Conservation (phyloP, 2,113 vertebrate species). For the Spilogale gracilis region DNA sequence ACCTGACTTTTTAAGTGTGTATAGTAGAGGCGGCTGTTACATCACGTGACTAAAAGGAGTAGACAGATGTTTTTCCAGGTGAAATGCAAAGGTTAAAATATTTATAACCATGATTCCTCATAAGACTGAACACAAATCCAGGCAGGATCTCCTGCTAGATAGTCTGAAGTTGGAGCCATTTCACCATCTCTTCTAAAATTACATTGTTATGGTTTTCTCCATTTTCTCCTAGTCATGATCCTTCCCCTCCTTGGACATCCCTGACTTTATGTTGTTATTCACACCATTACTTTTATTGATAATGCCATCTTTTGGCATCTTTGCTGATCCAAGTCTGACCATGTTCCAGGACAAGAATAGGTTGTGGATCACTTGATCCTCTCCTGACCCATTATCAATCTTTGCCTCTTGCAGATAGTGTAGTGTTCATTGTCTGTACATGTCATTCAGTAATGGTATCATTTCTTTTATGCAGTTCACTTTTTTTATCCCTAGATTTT, state of each 20-base stretch:
- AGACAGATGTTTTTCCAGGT: constrained; percentile 45
- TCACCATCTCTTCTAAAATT: background rate
- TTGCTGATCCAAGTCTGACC: background rate
- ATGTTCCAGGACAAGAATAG: background rate
- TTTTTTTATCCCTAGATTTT: background rate
- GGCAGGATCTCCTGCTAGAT: background rate
- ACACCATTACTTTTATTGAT: background rate
- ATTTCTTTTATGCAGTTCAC: background rate
- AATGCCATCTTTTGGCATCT: background rate
- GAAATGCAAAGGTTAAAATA: constrained; percentile 60
- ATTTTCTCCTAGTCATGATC: background rate
- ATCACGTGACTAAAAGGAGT: constrained; percentile 28
- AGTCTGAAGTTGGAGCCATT: background rate
- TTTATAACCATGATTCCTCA: background rate
- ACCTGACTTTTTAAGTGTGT: background rate
- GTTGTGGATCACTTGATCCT: background rate
- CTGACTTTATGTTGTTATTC: background rate
- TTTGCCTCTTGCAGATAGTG: background rate
- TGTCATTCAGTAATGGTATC: background rate
- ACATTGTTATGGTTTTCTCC: background rate
- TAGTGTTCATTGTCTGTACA: background rate
- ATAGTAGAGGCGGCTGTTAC: background rate
- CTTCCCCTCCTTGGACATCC: background rate
- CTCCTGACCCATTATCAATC: background rate
- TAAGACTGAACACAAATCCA: background rate